Base-by-base conservation (phyloP, 92 coral and sea anemone genomes). In the Parazoanthus darwini region DNA sequence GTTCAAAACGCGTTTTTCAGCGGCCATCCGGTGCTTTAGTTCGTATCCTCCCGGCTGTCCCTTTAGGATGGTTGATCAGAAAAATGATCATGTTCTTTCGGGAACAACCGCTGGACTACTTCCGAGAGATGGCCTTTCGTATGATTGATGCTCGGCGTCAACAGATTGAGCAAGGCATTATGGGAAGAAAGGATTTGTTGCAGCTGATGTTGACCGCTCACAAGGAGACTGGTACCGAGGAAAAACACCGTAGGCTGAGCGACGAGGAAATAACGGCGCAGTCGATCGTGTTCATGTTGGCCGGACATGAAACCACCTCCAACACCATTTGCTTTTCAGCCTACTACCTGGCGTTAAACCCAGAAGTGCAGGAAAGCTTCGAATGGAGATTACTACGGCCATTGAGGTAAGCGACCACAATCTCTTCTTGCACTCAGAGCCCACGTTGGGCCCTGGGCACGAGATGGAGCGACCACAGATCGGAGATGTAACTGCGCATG, bases 221-320 rank as follows among this genome's bases (percentile, higher is more conserved):
- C 50, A 88, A 89, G 67, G 76, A 44, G 78, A 9, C 78, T 71
- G 26, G 48, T 18, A 75, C 38, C 2, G 92, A 89, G 6, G 91
- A 91, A 10, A 84, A 77, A 22, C 46, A 90, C 6, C 87, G 86
- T 39, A 80, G 59, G 73, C 81, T 94, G 56, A 93, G 86, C 15
- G 94, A 94, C 33, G 94, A 93, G 26, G 98, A 94, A 83, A 78
- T 94, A 78, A 90, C 93, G 15, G 96, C 92, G 5, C 98, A 94
- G 90, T 91, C 92, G 39, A 79, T 94, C 46, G 78, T 89, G 5
- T 93, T 94, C 72, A 88, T 94, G 74, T 75, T 93, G 22, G 98
- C 94, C 15, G 98, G 96, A 15, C 91, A 91, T 51, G 98, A 93
- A 36, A 94, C 98, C n/a, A 88, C 98, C 9, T 93, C 93, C 3